These are phyloP conservation scores for Alloscopus bannaensis DNA, from an alignment of 2,888 invertebrate genomes.

Conservation along the genomic window DNA sequence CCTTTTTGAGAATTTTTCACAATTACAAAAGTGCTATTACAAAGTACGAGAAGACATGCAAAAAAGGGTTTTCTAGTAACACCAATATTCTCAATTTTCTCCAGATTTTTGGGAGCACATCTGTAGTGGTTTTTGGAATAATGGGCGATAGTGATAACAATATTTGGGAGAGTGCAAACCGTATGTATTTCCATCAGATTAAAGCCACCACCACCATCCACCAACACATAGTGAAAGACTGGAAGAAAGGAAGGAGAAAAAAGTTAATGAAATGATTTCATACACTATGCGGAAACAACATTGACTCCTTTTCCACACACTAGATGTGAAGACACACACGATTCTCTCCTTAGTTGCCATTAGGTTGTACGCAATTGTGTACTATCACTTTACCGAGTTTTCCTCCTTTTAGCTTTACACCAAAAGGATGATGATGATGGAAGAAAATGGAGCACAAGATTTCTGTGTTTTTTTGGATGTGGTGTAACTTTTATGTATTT, in stretches of 20 bases:
- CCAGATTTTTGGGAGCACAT: slow-evolving; percentile 5
- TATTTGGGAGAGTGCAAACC: too few species aligned
- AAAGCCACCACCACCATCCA: background rate
- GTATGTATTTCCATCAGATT: slow-evolving; percentile 7
- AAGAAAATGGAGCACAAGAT: background rate
- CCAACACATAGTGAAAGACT: background rate
- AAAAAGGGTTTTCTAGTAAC: slow-evolving; percentile 2
- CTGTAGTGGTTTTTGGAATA: slow-evolving; percentile 4
- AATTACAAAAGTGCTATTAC: slow-evolving; percentile 53
- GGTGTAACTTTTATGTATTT: slow-evolving; percentile 49
- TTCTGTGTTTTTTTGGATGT: background rate
- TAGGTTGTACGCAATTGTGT: slow-evolving; percentile 31
- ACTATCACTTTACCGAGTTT: slow-evolving; percentile 28
- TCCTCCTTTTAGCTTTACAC: slow-evolving; percentile 2
- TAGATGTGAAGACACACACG: too few species aligned
- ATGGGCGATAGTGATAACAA: background rate
- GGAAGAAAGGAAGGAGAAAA: slow-evolving; percentile 4
- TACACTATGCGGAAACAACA: slow-evolving; percentile 33
- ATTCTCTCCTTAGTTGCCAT: too few species aligned
- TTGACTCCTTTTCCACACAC: too few species aligned
- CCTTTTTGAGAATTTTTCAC: slow-evolving; percentile 42
- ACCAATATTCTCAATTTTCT: background rate
- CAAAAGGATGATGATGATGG: slow-evolving; percentile 3
- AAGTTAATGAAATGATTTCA: slow-evolving; percentile 32
- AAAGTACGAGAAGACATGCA: slow-evolving; percentile 12